Evolutionary conservation across 2,797 vertebrate species (phyloP).

Genomic region (Labroides dimidiatus): DNA sequence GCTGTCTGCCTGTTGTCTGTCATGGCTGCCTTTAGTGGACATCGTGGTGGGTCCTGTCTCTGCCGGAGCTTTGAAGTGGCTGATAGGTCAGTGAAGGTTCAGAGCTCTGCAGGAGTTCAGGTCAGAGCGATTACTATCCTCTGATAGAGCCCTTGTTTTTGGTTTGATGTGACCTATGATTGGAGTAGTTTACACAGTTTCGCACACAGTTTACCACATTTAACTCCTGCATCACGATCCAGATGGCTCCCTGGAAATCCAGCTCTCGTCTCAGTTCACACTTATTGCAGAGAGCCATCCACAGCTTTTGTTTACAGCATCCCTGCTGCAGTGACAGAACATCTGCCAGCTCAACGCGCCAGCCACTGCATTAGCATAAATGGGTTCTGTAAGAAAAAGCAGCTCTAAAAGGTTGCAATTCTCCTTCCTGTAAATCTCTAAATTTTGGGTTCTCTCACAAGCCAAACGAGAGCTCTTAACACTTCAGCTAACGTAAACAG

Average conservation of each 20-base stretch:
- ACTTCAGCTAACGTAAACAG: constrained; percentile 76
- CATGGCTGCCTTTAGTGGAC: constrained; percentile 47
- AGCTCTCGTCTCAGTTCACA: constrained; percentile 26
- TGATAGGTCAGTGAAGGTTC: constrained; percentile 67
- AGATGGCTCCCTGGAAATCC: constrained; percentile 67
- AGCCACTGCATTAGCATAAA: constrained; percentile 73
- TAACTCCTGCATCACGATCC: constrained; percentile 52
- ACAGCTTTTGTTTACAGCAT: constrained; percentile 66
- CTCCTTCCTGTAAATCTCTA: constrained; percentile 70
- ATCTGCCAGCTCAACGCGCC: constrained; percentile 71
- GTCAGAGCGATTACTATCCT: constrained; percentile 43
- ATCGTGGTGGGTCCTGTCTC: constrained; percentile 64
- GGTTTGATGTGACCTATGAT: background rate
- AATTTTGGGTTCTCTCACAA: constrained; percentile 64
- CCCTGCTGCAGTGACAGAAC: constrained; percentile 65
- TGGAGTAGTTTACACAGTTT: background rate
- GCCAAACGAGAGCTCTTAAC: constrained; percentile 72
- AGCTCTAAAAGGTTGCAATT: constrained; percentile 48
- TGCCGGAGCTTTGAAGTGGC: constrained; percentile 35
- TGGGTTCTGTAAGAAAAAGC: constrained; percentile 61
- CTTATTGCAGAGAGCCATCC: constrained; percentile 54
- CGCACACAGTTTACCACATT: background rate
- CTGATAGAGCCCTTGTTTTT: background rate
- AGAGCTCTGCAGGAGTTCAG: constrained; percentile 24
- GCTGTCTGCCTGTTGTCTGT: constrained; percentile 59